Conservation (phyloP, 2,113 vertebrate genomes). For the Indri indri region DNA sequence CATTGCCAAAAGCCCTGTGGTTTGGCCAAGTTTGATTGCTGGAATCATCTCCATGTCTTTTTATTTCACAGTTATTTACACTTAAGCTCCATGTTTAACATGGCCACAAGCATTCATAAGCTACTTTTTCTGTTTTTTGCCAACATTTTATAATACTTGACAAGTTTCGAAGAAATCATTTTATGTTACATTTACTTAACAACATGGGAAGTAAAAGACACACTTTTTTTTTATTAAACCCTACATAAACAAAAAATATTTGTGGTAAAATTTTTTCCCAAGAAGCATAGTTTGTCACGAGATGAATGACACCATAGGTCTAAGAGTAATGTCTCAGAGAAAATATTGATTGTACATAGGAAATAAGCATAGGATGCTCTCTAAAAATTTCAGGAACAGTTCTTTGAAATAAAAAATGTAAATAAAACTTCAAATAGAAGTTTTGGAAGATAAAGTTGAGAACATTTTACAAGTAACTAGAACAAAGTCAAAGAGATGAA, state of each 20-base stretch:
- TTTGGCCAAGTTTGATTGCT: background rate
- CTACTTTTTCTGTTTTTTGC: background rate
- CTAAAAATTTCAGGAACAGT: background rate
- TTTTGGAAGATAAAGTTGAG: constrained; percentile 15
- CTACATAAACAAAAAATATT: background rate
- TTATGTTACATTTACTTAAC: constrained; percentile 38
- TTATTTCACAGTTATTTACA: constrained; percentile 43
- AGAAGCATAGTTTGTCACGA: background rate
- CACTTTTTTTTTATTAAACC: background rate
- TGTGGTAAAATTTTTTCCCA: background rate
- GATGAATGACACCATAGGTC: background rate
- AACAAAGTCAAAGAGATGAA: background rate
- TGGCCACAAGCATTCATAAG: background rate
- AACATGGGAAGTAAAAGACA: background rate
- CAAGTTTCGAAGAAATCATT: constrained; percentile 30
- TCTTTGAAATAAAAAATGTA: background rate
- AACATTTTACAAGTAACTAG: background rate
- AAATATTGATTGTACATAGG: background rate
- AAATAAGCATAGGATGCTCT: background rate
- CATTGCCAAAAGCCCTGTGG: background rate
- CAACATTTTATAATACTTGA: constrained; percentile 24
- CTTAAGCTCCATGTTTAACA: background rate
- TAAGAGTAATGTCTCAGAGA: background rate
- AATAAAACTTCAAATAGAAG: background rate
- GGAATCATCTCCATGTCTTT: background rate